A percentile compares a stretch with the other conserved stretches of the same genome.
These are phyloP conservation scores for Enteromius trimaculatus DNA, from an alignment of 2,797 vertebrate genomes.

Conservation along the genomic window DNA sequence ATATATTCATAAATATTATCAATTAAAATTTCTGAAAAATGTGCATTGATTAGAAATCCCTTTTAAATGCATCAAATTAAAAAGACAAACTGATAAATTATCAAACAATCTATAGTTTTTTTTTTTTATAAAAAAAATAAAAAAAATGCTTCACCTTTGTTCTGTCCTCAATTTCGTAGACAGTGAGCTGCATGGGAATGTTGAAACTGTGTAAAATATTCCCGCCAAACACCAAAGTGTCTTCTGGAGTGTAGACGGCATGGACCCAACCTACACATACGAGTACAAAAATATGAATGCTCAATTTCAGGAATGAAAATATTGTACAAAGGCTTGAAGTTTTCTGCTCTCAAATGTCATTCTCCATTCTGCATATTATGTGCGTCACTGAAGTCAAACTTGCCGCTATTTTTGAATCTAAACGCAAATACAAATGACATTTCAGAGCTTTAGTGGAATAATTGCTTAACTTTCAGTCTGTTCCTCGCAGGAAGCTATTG, in stretches of 20 bases:
- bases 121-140: too few species aligned
- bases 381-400: neutral
- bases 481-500: neutral
- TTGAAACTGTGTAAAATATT: conserved; percentile 99
- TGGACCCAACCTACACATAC: conserved; percentile 91
- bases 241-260: conserved; percentile 94
- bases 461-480: neutral
- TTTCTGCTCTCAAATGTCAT: neutral
- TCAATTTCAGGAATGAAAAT: neutral
- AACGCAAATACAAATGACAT: neutral
- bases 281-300: neutral
- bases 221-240: conserved; percentile 96
- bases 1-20: neutral
- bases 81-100: neutral
- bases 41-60: neutral
- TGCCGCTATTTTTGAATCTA: neutral
- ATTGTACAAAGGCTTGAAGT: neutral
- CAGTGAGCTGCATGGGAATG: conserved; percentile 98
- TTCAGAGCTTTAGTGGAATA: neutral
- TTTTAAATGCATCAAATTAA: neutral
- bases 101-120: neutral
- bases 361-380: neutral
- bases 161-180: conserved; percentile 96
- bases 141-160: conserved; percentile 86
- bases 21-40: neutral